Percentiles rank a stretch among this genome's conserved stretches.
Conservation (phyloP, 1,140 invertebrate species). For the Laupala kohalensis region DNA sequence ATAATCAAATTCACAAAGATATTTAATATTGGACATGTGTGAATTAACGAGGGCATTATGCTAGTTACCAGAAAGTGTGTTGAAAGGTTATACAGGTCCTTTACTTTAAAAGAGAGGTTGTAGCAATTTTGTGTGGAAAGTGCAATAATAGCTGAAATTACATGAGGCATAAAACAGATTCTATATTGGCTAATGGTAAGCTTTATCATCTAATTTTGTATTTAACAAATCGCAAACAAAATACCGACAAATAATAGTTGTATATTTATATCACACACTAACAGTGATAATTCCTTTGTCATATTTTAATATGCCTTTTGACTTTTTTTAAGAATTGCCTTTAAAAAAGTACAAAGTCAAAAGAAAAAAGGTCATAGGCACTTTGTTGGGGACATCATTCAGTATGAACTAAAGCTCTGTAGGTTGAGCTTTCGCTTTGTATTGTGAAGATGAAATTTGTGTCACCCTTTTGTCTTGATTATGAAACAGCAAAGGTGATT, state of each 20-base stretch:
- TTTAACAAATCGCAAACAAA: conserved; percentile 1
- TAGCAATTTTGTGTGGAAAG: conserved; percentile 4
- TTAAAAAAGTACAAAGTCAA: conserved; percentile 15
- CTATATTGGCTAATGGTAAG: conserved; percentile 2
- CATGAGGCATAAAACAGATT: not conserved
- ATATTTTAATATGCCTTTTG: conserved; percentile 15
- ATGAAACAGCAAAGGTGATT: conserved; percentile 1
- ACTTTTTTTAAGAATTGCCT: conserved; percentile 12
- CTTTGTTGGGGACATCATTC: conserved; percentile 13
- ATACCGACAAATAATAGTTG: not conserved
- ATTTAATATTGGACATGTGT: not conserved
- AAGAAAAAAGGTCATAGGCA: conserved; percentile 16
- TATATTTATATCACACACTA: conserved; percentile 4
- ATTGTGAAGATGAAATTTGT: not conserved
- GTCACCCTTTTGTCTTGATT: not conserved
- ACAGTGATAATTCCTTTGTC: conserved; percentile 7
- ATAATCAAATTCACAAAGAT: not conserved
- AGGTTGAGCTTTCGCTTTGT: conserved; percentile 6
- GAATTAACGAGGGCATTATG: conserved; percentile 12
- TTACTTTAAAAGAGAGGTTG: not conserved
- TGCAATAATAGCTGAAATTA: conserved; percentile 9
- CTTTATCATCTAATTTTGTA: conserved; percentile 11
- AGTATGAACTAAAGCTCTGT: conserved; percentile 11
- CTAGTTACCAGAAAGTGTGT: conserved; percentile 11
- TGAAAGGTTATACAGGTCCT: not conserved